Evolutionary conservation across 2,113 vertebrate species (phyloP), one percentile per base, ranked within the genome.

Genomic region (Oxygymnocypris stewartii): DNA sequence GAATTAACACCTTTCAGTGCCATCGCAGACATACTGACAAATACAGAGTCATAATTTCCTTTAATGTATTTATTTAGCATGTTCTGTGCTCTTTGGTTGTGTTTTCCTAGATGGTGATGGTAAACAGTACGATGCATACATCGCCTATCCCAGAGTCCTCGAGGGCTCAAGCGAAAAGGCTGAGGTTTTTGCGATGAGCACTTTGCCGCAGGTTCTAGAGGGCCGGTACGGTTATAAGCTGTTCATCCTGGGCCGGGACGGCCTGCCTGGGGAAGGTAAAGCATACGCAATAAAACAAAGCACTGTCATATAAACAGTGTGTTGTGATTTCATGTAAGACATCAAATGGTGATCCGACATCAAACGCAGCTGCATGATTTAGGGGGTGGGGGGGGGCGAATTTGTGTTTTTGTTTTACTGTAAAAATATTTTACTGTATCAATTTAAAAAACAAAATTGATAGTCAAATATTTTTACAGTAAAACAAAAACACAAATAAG

Each of bases 101-200:
- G 84, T 16, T 12, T 86, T 85, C 88, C 88, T 88, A 98, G 97
- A 93, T 92, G 92, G 91, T 77, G 97, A 98, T 91, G 97, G 95
- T 73, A 99, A 97, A 89, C 84, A 91, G 63, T 99, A 97, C 40
- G 98, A 99, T 86, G 98, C 98, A 6, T 99, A 98, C 1, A 93
- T 99, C 81, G 93, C 96, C 0, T 97, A 96, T 89, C 96, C 97
- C 2, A 95, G 93, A 87, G 90, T 92, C 54, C 85, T 89, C 54
- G 85, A 84, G 47, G 54, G 0, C 0, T 86, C 67, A 9, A 93
- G 92, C 67, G 63, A 92, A 63, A 86, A 91, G 13, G 90, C 96
- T 77, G 96, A 96, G 77, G 90, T 37, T 0, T 96, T 99, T 88
- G 96, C 94, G 51, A 44, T 85, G 71, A 93, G 93, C n/a, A 88